Evolutionary conservation across 35 echinoderm and acorn worm genomes (phyloP).

Genomic region (Apostichopus japonicus): DNA sequence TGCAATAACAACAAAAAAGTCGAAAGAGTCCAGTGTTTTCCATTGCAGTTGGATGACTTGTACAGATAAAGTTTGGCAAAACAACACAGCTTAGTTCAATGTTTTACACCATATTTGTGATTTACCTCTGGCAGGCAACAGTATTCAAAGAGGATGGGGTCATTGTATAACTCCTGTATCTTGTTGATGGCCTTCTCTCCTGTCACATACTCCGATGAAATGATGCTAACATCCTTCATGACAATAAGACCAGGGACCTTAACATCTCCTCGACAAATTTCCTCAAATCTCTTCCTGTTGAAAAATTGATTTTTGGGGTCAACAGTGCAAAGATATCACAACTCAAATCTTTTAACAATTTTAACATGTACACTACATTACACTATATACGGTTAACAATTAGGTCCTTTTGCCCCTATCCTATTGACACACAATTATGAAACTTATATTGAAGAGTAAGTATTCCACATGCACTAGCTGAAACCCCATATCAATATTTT

Average conservation of each 20-base stretch:
- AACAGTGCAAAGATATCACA: neutral
- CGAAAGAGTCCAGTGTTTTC: no score
- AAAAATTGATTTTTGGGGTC: neutral
- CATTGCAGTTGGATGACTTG: no score
- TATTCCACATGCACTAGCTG: no score
- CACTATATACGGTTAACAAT: no score
- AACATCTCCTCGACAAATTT: slow-evolving; percentile 68
- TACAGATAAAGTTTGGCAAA: no score
- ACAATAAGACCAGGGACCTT: slow-evolving; percentile 70
- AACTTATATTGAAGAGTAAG: no score
- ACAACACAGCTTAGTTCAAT: neutral
- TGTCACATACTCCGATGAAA: slow-evolving; percentile 67
- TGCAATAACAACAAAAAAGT: no score
- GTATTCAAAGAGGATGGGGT: slow-evolving; percentile 84
- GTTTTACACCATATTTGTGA: neutral
- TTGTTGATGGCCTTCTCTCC: slow-evolving; percentile 89
- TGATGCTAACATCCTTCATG: slow-evolving; percentile 94
- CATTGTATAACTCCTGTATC: slow-evolving; percentile 82
- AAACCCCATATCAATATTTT: no score
- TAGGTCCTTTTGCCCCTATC: neutral
- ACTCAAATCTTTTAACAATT: neutral
- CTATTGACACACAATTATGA: no score
- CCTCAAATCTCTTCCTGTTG: slow-evolving; percentile 77
- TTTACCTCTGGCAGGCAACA: slow-evolving; percentile 84
- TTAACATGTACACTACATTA: no score